These are phyloP conservation scores for Hemichromis elongatus DNA, from an alignment of 2,113 vertebrate species.

Conservation along the genomic window DNA sequence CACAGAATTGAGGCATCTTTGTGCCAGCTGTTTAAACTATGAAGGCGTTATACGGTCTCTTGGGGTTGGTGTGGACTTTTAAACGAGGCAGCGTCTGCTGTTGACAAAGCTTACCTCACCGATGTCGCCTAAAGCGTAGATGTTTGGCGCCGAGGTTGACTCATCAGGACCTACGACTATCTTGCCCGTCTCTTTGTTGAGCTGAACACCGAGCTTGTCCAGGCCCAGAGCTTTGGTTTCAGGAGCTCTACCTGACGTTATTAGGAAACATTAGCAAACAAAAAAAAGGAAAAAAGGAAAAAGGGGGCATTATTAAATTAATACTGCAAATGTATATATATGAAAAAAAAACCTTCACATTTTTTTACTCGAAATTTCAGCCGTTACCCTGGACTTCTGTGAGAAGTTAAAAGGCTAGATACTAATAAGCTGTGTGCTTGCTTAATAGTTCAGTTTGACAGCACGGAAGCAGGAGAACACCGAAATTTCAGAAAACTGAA, in stretches of 20 bases:
- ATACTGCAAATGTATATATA: neutral
- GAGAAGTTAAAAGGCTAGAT: neutral
- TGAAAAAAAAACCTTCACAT: neutral
- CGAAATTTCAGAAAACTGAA: neutral
- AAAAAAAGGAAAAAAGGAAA: neutral
- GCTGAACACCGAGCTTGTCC: constrained; percentile 75
- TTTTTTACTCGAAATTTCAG: rapidly evolving
- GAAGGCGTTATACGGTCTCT: neutral
- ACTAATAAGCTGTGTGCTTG: neutral
- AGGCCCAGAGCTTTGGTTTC: constrained; percentile 80
- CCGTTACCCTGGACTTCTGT: neutral
- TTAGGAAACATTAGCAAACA: neutral
- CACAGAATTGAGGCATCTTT: neutral
- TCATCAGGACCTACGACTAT: constrained; percentile 81
- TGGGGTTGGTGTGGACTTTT: neutral
- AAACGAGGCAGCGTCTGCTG: neutral
- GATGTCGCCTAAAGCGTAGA: constrained; percentile 90
- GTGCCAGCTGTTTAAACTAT: neutral
- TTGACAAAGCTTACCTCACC: constrained; percentile 74
- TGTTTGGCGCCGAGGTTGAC: constrained; percentile 82
- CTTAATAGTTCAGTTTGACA: neutral
- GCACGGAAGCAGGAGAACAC: neutral
- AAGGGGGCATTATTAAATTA: neutral
- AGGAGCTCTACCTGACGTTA: constrained; percentile 80
- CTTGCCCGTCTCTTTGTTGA: constrained; percentile 78